Evolutionary conservation across 2,888 invertebrate species (phyloP), one percentile per base, ranked within the genome.

Genomic region (Salpingus planirostris): DNA sequence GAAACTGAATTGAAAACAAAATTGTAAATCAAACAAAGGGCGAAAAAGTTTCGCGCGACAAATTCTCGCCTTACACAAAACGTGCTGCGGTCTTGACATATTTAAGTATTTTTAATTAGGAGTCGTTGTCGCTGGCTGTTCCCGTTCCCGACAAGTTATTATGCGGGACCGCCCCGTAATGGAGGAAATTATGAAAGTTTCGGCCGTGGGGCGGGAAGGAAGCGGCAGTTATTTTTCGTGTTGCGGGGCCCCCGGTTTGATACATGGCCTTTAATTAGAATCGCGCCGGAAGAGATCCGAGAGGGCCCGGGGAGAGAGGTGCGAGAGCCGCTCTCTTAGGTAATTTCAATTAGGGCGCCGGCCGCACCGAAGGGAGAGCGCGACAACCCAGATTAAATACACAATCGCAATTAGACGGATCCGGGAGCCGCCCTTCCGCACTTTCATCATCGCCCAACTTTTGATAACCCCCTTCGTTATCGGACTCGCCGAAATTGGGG

Each of bases 221-320:
- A 52, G 49, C 50, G 47, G 46, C 48, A 49, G 50, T 50, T 52
- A 54, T 55, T 55, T 55, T 53, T 53, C 54, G 40, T 46, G 48
- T 53, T 47, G 41, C 39, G 41, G 43, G 43, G 38, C 33, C 40
- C 40, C 39, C 38, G 24, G 23, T 45, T 45, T 46, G 50, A 54
- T 52, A 43, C 52, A 52, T 49, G 51, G 43, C 36, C 43, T 49
- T 52, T 53, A 53, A 54, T 54, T 52, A 52, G 50, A 50, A 47
- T 42, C 43, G 42, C 38, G 34, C 42, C 49, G 52, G 50, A 50
- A 50, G 40, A 44, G 41, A 49, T 44, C 38, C 47, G 46, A 47
- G n/a, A n/a, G n/a, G n/a, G 30, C 36, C 30, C 33, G 33, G 25
- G 32, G 23, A 29, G n/a, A 18, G 21, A 26, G 23, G 34, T 34